Conservation (phyloP, 2,113 vertebrate species). For the Pristiophorus japonicus region DNA sequence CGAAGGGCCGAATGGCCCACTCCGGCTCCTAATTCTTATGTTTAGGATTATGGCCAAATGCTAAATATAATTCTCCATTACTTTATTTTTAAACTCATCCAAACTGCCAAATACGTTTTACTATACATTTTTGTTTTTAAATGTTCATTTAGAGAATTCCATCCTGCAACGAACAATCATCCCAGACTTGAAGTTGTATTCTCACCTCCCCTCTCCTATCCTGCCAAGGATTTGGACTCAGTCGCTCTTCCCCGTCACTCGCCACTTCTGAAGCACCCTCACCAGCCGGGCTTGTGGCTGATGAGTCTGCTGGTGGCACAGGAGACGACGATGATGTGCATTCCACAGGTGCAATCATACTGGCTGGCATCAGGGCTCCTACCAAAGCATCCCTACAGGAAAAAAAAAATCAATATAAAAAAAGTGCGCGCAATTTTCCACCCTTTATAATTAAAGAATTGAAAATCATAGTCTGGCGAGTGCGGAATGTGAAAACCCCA, state of each 20-base stretch:
- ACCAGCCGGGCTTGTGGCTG: conserved; percentile 67
- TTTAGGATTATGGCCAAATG: background rate
- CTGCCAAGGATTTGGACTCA: conserved; percentile 89
- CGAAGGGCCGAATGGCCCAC: too few relatives aligned
- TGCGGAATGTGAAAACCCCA: background rate
- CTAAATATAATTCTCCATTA: background rate
- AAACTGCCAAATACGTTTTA: background rate
- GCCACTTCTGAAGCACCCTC: conserved; percentile 67
- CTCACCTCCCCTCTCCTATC: conserved; percentile 85
- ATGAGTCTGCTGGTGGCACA: conserved; percentile 69
- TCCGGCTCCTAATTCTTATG: too few relatives aligned
- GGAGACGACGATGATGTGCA: conserved; percentile 81
- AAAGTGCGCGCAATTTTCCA: background rate
- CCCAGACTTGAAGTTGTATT: background rate
- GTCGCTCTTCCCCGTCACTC: conserved; percentile 69
- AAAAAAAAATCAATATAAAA: background rate
- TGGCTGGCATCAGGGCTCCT: conserved; percentile 87
- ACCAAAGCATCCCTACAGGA: conserved; percentile 79
- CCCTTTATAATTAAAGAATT: background rate
- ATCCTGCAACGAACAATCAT: background rate
- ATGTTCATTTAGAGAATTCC: background rate
- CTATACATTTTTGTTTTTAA: background rate
- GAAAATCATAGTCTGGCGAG: background rate
- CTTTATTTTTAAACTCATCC: background rate
- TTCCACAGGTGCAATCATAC: conserved; percentile 89